Evolutionary conservation across 2,797 vertebrate genomes (phyloP).

Genomic region (Propithecus deckenii): DNA sequence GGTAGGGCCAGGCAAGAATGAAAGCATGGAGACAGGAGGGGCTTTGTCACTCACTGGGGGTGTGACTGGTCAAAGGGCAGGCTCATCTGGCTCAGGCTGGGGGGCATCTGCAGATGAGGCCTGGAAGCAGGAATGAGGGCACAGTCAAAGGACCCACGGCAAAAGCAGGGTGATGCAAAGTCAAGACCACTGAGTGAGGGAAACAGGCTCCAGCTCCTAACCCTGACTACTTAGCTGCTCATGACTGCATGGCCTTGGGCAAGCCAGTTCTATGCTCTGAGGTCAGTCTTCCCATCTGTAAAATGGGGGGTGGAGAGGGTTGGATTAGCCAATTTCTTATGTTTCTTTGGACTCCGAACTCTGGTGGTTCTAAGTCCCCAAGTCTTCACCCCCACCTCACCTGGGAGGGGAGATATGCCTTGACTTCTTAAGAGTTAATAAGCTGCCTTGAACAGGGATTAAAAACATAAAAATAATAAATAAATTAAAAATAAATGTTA

Average conservation of each 20-base stretch:
- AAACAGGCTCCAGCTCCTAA: neutral
- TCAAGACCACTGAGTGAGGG: neutral
- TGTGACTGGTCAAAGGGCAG: slow-evolving; percentile 70
- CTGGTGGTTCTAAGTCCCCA: neutral
- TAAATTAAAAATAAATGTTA: no score
- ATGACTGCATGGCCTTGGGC: neutral
- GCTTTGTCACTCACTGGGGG: slow-evolving; percentile 66
- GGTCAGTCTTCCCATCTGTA: neutral
- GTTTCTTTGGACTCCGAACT: slow-evolving; percentile 10
- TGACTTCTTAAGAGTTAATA: neutral
- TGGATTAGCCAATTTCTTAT: neutral
- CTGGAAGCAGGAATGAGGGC: slow-evolving; percentile 42
- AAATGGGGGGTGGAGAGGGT: neutral
- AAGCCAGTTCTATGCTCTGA: neutral
- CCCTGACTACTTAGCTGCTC: neutral
- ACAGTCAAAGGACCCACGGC: neutral
- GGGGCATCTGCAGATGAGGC: slow-evolving; percentile 50
- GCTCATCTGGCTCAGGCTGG: slow-evolving; percentile 47
- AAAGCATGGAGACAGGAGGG: neutral
- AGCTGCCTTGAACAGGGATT: no score
- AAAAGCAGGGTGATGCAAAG: neutral
- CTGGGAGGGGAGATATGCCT: neutral
- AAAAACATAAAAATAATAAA: no score
- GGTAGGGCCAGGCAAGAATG: neutral
- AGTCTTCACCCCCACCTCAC: neutral